Evolutionary conservation across 2,113 vertebrate genomes (phyloP).

Genomic region (Orycteropus afer): DNA sequence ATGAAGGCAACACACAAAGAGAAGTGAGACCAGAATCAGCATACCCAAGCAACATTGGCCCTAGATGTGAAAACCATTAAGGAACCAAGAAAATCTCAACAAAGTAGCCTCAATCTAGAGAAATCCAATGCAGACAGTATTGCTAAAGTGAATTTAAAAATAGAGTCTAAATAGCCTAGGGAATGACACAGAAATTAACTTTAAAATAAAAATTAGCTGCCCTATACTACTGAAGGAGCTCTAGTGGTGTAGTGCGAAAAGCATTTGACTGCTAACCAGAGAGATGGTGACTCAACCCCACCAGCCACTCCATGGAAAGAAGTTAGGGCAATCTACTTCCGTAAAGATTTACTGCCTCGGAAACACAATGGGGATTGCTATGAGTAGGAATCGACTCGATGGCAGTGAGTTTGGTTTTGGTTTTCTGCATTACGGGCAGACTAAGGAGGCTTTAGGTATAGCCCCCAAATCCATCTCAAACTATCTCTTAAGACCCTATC

Average conservation of each 20-base stretch:
- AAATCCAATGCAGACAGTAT: not conserved
- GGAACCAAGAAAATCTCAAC: not conserved
- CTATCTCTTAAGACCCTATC: not conserved
- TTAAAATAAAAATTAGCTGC: not conserved
- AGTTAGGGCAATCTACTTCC: no score
- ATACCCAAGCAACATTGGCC: not conserved
- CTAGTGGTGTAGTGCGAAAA: no score
- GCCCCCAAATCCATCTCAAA: not conserved
- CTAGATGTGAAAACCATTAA: not conserved
- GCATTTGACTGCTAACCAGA: no score
- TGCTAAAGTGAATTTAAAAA: slow-evolving; percentile 11
- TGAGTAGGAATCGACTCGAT: no score
- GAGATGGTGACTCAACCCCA: no score
- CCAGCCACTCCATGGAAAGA: no score
- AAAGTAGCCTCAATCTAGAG: not conserved
- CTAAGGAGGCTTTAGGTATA: not conserved
- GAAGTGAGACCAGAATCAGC: not conserved
- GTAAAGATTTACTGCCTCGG: no score
- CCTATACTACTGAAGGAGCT: not conserved
- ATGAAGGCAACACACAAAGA: not conserved
- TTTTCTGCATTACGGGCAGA: no score
- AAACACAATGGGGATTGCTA: no score
- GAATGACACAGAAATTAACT: not conserved
- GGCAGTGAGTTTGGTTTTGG: no score
- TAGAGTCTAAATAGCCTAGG: not conserved